These are phyloP conservation scores for Syngnathoides biaculeatus DNA, from an alignment of 2,113 vertebrate species.

Conservation along the genomic window DNA sequence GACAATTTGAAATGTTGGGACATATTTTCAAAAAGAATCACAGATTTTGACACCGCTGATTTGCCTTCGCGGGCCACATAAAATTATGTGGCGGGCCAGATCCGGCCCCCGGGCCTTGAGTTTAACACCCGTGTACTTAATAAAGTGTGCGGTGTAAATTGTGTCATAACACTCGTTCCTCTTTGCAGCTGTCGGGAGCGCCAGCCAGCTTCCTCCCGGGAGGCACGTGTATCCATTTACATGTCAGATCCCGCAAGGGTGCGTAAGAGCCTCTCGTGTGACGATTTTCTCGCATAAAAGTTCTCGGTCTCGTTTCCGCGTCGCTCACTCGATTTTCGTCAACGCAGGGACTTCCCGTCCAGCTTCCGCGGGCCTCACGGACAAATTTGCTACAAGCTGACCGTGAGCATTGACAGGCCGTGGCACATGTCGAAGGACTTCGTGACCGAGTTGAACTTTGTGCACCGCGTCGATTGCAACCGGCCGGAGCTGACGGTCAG, in stretches of 20 bases:
- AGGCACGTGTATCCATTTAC: constrained; percentile 45
- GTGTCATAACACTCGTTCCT: not conserved
- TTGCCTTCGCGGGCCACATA: no score
- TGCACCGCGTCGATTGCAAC: constrained; percentile 26
- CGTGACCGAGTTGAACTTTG: constrained; percentile 46
- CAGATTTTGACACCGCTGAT: no score
- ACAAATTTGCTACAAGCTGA: constrained; percentile 36
- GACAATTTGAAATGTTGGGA: no score
- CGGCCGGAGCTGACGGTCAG: constrained; percentile 47
- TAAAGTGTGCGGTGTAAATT: not conserved
- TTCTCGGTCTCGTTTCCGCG: not conserved
- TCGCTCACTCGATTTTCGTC: not conserved
- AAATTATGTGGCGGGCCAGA: no score
- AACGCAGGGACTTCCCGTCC: constrained; percentile 55
- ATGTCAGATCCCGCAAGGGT: constrained; percentile 51
- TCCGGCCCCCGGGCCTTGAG: no score
- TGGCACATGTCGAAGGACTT: constrained; percentile 54
- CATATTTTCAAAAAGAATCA: no score
- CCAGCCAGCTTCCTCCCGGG: constrained; percentile 25
- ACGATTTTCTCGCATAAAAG: not conserved
- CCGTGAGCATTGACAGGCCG: constrained; percentile 45
- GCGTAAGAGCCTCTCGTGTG: constrained; percentile 4
- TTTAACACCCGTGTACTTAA: no score
- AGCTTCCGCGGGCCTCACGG: constrained; percentile 34
- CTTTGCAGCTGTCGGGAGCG: not conserved